Conservation (phyloP, 1,140 invertebrate genomes). For the Trichomalopsis sarcophagae region DNA sequence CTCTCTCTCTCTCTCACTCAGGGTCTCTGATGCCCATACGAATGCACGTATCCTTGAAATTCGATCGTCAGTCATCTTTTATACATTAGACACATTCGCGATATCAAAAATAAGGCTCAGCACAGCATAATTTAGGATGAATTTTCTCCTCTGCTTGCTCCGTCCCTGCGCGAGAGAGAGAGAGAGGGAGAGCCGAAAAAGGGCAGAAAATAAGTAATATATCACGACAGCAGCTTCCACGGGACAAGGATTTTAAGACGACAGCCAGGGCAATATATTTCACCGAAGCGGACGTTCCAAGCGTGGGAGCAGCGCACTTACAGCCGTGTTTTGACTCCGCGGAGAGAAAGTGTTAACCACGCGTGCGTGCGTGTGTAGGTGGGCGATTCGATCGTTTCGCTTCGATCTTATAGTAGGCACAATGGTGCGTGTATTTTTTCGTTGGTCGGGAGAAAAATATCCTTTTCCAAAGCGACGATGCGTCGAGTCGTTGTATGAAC, state of each 20-base stretch:
- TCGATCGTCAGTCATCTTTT: too few species aligned
- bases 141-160: background rate
- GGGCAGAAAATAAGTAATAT: conserved; percentile 49
- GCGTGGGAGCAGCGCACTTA: conserved; percentile 40
- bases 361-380: background rate
- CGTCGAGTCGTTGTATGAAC: too few species aligned
- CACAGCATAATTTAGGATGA: background rate
- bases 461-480: too few species aligned
- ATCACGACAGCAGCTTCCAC: conserved; percentile 37
- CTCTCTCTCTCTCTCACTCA: too few species aligned
- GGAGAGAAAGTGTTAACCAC: background rate
- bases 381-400: conserved; percentile 26
- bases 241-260: conserved; percentile 42
- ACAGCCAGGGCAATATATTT: conserved; percentile 45
- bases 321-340: conserved; percentile 18
- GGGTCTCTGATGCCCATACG: too few species aligned
- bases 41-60: too few species aligned
- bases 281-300: conserved; percentile 37
- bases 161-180: too few species aligned
- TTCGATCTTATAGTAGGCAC: background rate
- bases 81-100: too few species aligned
- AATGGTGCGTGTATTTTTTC: too few species aligned
- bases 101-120: background rate
- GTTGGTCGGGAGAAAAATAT: too few species aligned
- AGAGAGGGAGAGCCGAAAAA: background rate